A percentile compares a stretch with the other conserved stretches of the same genome.
Evolutionary conservation across 1,140 invertebrate species (phyloP).

Genomic region (Schlechtendalia chinensis): DNA sequence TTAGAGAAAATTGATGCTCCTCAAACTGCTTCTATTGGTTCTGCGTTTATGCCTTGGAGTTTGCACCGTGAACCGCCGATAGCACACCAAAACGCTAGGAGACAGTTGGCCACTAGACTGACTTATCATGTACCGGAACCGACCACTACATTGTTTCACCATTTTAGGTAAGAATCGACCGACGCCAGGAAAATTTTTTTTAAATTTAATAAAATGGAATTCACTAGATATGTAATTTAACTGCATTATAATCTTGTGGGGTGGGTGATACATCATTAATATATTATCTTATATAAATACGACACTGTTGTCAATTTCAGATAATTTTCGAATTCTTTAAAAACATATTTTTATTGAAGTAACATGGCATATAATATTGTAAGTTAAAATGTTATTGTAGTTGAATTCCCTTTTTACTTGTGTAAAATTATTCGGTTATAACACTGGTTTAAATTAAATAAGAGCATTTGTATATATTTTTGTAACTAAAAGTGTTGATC

Average conservation of each 20-base stretch:
- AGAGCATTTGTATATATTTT: not conserved
- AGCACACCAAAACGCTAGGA: constrained; percentile 50
- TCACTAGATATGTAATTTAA: too few relatives aligned
- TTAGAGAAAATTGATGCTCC: not conserved
- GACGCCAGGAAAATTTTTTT: not conserved
- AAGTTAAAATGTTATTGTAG: not conserved
- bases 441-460: not conserved
- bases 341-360: too few relatives aligned
- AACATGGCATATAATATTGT: too few relatives aligned
- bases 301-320: too few relatives aligned
- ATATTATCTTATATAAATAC: too few relatives aligned
- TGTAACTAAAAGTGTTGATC: not conserved
- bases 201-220: not conserved
- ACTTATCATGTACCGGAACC: constrained; percentile 45
- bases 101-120: constrained; percentile 40
- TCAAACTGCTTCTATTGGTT: constrained; percentile 13
- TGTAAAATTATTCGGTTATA: not conserved
- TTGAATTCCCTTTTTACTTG: not conserved
- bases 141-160: constrained; percentile 33
- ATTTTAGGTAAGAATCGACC: constrained; percentile 21
- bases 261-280: too few relatives aligned
- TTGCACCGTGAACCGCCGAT: constrained; percentile 49
- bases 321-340: too few relatives aligned
- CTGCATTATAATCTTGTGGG: too few relatives aligned
- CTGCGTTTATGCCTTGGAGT: constrained; percentile 38